A percentile compares a stretch with the other conserved stretches of the same genome.
phyloP scores from a whole-genome alignment of 2,888 invertebrate genomes.

The Zeuzera pyrina region DNA sequence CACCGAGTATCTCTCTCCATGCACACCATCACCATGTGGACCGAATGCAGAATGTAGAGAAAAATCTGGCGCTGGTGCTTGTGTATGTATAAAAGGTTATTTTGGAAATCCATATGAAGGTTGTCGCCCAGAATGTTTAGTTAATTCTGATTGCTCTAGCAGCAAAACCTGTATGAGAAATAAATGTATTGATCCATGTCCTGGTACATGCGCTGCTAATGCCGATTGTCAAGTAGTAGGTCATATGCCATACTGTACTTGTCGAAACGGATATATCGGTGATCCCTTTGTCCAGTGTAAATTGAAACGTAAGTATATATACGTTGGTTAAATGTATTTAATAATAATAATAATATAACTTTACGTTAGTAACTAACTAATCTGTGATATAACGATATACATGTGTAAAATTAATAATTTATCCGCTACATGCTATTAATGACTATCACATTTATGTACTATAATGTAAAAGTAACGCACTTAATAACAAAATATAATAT shows the following conservation, averaged over 20 bases:
- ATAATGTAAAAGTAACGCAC: constrained; percentile 3
- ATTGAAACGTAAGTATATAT: constrained; percentile 41
- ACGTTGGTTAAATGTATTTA: too few species aligned
- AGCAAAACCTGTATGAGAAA: constrained; percentile 80
- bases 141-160: constrained; percentile 81
- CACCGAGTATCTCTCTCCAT: constrained; percentile 59
- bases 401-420: too few species aligned
- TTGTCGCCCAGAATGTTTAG: constrained; percentile 81
- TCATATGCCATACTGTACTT: constrained; percentile 79
- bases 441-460: constrained; percentile 1
- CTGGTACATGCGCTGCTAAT: constrained; percentile 83
- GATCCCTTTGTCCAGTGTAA: constrained; percentile 80
- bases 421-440: too few species aligned
- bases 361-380: too few species aligned
- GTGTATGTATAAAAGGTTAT: constrained; percentile 79
- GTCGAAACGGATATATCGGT: constrained; percentile 77
- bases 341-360: too few species aligned
- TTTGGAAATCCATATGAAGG: constrained; percentile 87
- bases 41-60: constrained; percentile 76
- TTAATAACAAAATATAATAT: constrained; percentile 3
- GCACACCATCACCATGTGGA: constrained; percentile 76
- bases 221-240: constrained; percentile 83
- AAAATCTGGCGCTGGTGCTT: constrained; percentile 74
- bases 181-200: constrained; percentile 85
- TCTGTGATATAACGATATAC: too few species aligned